Conservation (phyloP, 2,113 vertebrate genomes). For the Syngnathoides biaculeatus region DNA sequence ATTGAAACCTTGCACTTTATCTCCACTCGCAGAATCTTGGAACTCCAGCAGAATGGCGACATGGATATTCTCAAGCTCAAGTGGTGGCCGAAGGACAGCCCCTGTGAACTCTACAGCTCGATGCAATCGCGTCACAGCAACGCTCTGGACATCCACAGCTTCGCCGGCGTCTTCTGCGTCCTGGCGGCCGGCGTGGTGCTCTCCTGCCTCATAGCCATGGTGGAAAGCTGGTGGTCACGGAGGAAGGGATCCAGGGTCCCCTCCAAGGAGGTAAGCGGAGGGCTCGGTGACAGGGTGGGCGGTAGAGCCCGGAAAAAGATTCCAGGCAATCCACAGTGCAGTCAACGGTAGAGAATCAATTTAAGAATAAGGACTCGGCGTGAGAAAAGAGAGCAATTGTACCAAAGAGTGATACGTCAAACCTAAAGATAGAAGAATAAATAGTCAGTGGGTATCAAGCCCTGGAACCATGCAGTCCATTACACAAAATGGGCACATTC, state of each 20-base stretch:
- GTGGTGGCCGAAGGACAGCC: constrained; percentile 95
- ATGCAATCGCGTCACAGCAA: constrained; percentile 84
- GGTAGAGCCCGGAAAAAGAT: background rate
- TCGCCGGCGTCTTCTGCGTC: constrained; percentile 96
- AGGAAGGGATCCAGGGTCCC: constrained; percentile 95
- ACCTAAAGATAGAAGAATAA: constrained; percentile 4
- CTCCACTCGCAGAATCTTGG: constrained; percentile 82
- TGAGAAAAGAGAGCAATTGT: background rate
- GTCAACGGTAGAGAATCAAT: background rate
- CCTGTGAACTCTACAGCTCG: constrained; percentile 91
- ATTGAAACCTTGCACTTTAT: constrained; percentile 1
- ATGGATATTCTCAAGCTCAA: constrained; percentile 96
- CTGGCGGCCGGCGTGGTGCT: constrained; percentile 93
- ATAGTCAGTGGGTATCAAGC: background rate
- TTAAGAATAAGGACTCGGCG: constrained; percentile 1
- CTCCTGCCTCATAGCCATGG: constrained; percentile 97
- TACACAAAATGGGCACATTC: constrained; percentile 8
- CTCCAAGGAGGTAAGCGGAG: constrained; percentile 90
- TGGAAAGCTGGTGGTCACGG: constrained; percentile 98
- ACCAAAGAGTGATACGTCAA: constrained; percentile 9
- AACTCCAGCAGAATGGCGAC: constrained; percentile 96
- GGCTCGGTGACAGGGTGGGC: constrained; percentile 8
- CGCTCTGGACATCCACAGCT: constrained; percentile 96
- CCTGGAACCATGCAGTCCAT: constrained; percentile 13
- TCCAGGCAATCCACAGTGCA: background rate